Evolutionary conservation across 1,140 invertebrate genomes (phyloP).

Genomic region (Magallana ariakensis): DNA sequence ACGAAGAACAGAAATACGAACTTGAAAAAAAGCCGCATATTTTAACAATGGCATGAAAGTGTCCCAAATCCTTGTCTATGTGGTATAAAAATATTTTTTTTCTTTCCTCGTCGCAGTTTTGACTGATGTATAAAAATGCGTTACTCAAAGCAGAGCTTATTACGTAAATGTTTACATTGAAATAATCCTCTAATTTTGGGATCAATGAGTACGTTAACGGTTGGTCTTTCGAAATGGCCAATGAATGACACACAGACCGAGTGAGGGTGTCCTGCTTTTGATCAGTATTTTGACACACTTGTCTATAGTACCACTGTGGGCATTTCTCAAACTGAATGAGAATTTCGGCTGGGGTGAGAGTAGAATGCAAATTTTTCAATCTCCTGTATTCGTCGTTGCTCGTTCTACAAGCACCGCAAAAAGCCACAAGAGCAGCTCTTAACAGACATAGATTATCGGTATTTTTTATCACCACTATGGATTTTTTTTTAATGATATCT

Average conservation of each 20-base stretch:
- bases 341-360: background rate
- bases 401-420: background rate
- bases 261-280: conserved; percentile 6
- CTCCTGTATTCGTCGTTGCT: background rate
- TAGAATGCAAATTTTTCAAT: background rate
- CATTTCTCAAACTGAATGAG: conserved; percentile 10
- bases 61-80: background rate
- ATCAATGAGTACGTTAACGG: conserved; percentile 34
- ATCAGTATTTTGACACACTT: background rate
- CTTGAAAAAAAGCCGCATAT: conserved; percentile 41
- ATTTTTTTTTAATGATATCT: conserved; percentile 39
- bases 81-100: conserved; percentile 46
- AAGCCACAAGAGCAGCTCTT: background rate
- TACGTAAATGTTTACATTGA: conserved; percentile 48
- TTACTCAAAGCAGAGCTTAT: conserved; percentile 37
- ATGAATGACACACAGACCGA: background rate
- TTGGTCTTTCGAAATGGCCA: background rate
- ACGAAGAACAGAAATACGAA: conserved; percentile 42
- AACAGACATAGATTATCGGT: conserved; percentile 47
- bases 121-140: conserved; percentile 38
- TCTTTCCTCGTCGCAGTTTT: background rate
- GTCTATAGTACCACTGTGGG: conserved; percentile 5
- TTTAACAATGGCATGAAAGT: conserved; percentile 45
- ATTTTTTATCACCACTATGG: background rate
- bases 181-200: conserved; percentile 26